Conservation (phyloP, 92 coral and sea anemone species). For the Siderastrea siderea region DNA sequence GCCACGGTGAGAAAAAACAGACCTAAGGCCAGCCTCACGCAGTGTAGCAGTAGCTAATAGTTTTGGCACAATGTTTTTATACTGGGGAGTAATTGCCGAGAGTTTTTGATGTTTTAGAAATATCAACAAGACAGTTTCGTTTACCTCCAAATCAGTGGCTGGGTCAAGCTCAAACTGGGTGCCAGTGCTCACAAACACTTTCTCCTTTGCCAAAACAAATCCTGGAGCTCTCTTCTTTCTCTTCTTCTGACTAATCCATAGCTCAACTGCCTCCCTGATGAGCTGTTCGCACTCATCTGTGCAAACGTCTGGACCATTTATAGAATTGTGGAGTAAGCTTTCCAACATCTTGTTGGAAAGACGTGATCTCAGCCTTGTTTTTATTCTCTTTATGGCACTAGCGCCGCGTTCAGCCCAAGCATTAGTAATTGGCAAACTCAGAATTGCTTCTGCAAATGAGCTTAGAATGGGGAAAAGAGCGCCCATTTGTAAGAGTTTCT, state of each 20-base stretch:
- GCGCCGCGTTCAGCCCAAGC: conserved; percentile 46
- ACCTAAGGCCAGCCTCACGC: no score
- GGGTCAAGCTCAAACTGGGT: conserved; percentile 41
- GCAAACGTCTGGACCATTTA: conserved; percentile 46
- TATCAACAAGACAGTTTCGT: not conserved
- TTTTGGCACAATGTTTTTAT: not conserved
- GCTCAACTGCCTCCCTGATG: conserved; percentile 31
- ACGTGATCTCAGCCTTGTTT: conserved; percentile 40
- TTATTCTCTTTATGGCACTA: conserved; percentile 49
- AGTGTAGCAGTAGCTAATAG: no score
- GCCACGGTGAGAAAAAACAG: no score
- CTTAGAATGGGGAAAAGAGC: conserved; percentile 21
- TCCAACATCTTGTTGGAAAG: conserved; percentile 43
- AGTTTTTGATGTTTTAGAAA: not conserved
- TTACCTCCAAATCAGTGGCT: conserved; percentile 26
- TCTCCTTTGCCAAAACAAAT: conserved; percentile 34
- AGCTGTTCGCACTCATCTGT: conserved; percentile 53
- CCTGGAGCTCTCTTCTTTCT: conserved; percentile 34
- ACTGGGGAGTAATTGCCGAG: not conserved
- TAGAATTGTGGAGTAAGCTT: conserved; percentile 52
- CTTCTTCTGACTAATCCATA: conserved; percentile 47
- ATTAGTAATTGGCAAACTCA: conserved; percentile 48
- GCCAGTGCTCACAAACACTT: conserved; percentile 55
- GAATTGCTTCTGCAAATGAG: conserved; percentile 24
- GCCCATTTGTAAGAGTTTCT: not conserved